These are phyloP conservation scores for Drosophila navojoa DNA, from an alignment of 1,140 invertebrate species.

Conservation along the genomic window DNA sequence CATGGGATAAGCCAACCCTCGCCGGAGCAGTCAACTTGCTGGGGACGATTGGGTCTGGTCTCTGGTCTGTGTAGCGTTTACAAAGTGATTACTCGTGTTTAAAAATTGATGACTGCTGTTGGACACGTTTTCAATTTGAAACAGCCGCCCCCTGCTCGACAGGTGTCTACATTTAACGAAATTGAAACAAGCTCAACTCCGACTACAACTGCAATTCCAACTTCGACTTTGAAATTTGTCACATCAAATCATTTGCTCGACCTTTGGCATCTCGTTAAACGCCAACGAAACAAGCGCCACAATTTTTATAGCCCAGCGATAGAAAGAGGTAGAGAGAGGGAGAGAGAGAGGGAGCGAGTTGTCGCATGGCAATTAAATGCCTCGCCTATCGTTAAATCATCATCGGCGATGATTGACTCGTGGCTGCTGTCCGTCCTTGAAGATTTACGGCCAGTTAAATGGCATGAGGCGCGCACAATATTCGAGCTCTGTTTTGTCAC, in stretches of 20 bases:
- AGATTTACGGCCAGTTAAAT: conserved; percentile 77
- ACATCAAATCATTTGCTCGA: conserved; percentile 56
- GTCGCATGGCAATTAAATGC: conserved; percentile 71
- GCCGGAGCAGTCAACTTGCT: conserved; percentile 30
- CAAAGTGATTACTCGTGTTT: conserved; percentile 83
- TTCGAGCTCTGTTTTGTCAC: conserved; percentile 52
- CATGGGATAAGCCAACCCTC: conserved; percentile 58
- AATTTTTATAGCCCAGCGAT: conserved; percentile 52
- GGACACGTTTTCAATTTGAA: conserved; percentile 83
- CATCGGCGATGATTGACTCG: conserved; percentile 70
- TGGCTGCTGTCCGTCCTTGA: conserved; percentile 69
- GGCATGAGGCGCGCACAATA: conserved; percentile 20
- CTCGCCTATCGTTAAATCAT: conserved; percentile 71
- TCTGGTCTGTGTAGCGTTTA: conserved; percentile 64
- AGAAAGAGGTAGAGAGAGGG: not conserved
- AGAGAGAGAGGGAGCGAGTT: conserved; percentile 11
- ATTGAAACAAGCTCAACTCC: conserved; percentile 34
- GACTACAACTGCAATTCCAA: not conserved
- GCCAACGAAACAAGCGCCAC: conserved; percentile 30
- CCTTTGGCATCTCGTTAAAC: conserved; percentile 68
- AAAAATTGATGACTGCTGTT: conserved; percentile 82
- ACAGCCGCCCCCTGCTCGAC: conserved; percentile 14
- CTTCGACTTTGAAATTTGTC: conserved; percentile 39
- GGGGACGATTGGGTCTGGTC: conserved; percentile 32
- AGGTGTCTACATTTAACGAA: conserved; percentile 32